Base-by-base conservation (phyloP, 2,888 invertebrate genomes). In the Ichneumon xanthorius region DNA sequence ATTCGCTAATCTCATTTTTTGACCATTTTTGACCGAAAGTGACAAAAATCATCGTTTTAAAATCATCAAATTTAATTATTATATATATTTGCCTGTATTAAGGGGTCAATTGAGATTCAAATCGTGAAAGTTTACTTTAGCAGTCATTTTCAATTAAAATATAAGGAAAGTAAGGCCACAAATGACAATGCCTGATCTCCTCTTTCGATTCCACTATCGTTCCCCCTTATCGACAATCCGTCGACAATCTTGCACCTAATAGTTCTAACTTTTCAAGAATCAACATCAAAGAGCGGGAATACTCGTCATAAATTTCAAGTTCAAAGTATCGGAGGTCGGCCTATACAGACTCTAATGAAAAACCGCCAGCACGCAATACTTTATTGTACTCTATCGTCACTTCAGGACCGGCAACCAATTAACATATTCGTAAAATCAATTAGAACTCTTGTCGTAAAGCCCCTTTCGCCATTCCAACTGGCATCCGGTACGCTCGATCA, bases 371-470 rank as follows among this genome's bases (percentile, higher is more conserved):
- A 79, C 85, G 75, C 81, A 55, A 82, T 78, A 68, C 61, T 84
- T 81, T 48, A 79, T 85, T 53, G 76, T 85, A 86, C 84, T 85
- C 90, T 89, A 89, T 90, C 88, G 88, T 88, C 88, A 88, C 87
- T 88, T 86, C 84, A 83, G 86, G 72, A 82, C 88, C 89, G 90
- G 90, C 90, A 89, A 90, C 86, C 91, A 92, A 89, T 92, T 92
- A 91, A 90, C 92, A 90, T 89, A 86, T 90, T 89, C 88, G 89
- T 92, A 91, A 92, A 92, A 92, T 89, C 92, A 92, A 92, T 92
- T 92, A 92, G 92, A 91, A 88, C 83, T 72, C 86, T 73, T 83
- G 81, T 88, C 79, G 89, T 89, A 91, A 90, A 87, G 86, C 82
- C 78, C 80, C 79, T 81, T 75, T 86, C 50, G 75, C 68, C 70